A percentile compares a stretch with the other conserved stretches of the same genome.
phyloP scores from a whole-genome alignment of 1,140 invertebrate genomes.

The Leptinotarsa defecta region DNA sequence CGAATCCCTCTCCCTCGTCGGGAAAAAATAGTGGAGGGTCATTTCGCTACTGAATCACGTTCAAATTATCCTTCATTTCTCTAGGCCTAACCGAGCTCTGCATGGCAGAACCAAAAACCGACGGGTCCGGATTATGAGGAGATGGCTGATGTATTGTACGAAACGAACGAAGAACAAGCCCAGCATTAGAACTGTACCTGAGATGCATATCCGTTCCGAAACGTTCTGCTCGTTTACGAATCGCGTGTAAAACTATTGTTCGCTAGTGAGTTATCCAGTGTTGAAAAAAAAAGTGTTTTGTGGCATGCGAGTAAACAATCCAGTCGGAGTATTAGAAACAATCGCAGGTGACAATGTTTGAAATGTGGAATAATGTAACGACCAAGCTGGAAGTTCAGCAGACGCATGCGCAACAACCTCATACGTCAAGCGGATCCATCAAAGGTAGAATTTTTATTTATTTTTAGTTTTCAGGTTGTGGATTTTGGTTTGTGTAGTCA shows the following conservation, averaged over 20 bases:
- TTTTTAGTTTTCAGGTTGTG: slow-evolving; percentile 3
- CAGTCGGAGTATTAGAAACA: neutral
- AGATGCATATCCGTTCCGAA: neutral
- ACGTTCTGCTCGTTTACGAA: neutral
- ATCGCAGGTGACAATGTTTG: slow-evolving; percentile 76
- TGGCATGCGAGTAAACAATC: neutral
- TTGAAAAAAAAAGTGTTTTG: neutral
- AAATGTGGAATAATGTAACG: slow-evolving; percentile 84
- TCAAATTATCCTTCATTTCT: slow-evolving; percentile 7
- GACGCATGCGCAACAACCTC: slow-evolving; percentile 69
- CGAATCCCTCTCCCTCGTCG: neutral
- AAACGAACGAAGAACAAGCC: slow-evolving; percentile 55
- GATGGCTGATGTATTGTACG: slow-evolving; percentile 53
- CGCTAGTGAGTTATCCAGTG: neutral
- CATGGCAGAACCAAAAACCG: slow-evolving; percentile 40
- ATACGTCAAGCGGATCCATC: slow-evolving; percentile 80
- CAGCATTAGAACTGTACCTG: neutral
- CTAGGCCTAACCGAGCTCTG: neutral
- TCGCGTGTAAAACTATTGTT: neutral
- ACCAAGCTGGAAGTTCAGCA: slow-evolving; percentile 76
- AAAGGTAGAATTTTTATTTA: slow-evolving; percentile 68
- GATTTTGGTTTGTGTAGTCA: neutral
- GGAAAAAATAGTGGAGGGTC: neutral
- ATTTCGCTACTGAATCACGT: neutral
- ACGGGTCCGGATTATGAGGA: slow-evolving; percentile 50